Evolutionary conservation across 2,797 vertebrate species (phyloP).

Genomic region (Coccyzus lansbergi): DNA sequence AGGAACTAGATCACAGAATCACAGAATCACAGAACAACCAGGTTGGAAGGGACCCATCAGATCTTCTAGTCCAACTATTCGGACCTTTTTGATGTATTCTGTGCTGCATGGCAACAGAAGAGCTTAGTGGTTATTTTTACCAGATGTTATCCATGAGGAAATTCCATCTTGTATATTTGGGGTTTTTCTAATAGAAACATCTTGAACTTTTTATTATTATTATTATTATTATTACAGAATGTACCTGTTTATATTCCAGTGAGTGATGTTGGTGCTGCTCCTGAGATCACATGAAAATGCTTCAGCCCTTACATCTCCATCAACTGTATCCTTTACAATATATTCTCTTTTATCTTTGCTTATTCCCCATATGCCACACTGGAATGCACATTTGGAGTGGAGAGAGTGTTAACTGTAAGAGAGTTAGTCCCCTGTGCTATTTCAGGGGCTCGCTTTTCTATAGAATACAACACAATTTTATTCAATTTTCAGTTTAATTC

Average conservation of each 20-base stretch:
- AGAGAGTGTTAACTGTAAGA: not conserved
- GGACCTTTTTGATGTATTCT: not conserved
- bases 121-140: not conserved
- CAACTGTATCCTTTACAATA: not conserved
- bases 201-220: conserved; percentile 10
- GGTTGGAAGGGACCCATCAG: no score
- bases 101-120: not conserved
- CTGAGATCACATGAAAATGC: not conserved
- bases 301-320: not conserved
- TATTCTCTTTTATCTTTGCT: not conserved
- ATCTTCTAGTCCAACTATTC: no score
- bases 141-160: conserved; percentile 45
- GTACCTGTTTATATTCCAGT: conserved; percentile 14
- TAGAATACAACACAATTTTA: not conserved
- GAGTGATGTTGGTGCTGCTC: not conserved
- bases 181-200: conserved; percentile 16
- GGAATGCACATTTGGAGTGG: not conserved
- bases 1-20: not conserved
- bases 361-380: not conserved
- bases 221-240: conserved; percentile 34
- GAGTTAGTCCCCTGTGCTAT: not conserved
- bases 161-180: conserved; percentile 31
- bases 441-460: not conserved
- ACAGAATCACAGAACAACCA: no score
- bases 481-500: not conserved